These are phyloP conservation scores for Oxyruncus cristatus DNA, from an alignment of 2,113 vertebrate species.

Conservation along the genomic window DNA sequence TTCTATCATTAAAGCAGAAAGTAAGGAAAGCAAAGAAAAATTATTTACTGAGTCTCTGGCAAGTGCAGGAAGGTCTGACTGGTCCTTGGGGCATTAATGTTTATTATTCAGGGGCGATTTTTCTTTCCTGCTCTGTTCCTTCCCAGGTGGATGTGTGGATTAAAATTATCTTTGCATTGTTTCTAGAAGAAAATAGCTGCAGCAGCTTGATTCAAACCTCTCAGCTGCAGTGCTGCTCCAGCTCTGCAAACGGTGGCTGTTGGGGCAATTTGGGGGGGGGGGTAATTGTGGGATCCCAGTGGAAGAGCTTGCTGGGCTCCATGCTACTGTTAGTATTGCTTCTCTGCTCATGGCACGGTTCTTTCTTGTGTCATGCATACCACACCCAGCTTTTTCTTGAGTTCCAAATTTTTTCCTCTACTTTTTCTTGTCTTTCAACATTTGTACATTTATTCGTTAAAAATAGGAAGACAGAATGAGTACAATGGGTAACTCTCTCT, in stretches of 20 bases:
- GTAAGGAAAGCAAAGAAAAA: neutral
- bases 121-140: neutral
- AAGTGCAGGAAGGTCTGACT: neutral
- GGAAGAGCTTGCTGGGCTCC: neutral
- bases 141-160: neutral
- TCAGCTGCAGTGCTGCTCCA: neutral
- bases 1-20: neutral
- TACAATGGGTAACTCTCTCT: neutral
- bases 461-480: neutral
- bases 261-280: neutral
- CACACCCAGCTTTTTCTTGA: neutral
- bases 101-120: neutral
- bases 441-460: neutral
- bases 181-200: neutral
- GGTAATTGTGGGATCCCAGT: fast-evolving
- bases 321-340: neutral
- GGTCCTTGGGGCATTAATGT: neutral
- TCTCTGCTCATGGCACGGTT: neutral
- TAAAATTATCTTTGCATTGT: neutral
- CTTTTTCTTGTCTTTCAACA: neutral
- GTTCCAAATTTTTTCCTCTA: neutral
- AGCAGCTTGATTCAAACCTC: neutral
- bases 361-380: neutral
- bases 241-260: neutral
- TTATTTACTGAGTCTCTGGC: neutral